A percentile compares a stretch with the other conserved stretches of the same genome.
These are phyloP conservation scores for Siniperca chuatsi DNA, from an alignment of 2,113 vertebrate genomes.

Conservation along the genomic window DNA sequence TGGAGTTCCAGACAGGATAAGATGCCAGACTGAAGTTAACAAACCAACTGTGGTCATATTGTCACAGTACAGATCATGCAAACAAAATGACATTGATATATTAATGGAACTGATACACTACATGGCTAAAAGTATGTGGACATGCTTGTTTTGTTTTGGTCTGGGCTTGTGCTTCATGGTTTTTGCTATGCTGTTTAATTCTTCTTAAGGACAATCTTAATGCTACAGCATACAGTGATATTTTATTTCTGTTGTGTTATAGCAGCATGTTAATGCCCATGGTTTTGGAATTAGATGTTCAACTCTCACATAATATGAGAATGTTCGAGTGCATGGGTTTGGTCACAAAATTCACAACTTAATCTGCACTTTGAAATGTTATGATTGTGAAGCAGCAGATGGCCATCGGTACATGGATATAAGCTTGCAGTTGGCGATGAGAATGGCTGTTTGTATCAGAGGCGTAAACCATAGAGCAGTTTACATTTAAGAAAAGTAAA, in stretches of 20 bases:
- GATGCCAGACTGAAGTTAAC: not conserved
- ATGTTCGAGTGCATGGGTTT: not conserved
- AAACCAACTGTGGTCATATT: not conserved
- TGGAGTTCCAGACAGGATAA: not conserved
- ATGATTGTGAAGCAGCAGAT: not conserved
- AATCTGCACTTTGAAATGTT: not conserved
- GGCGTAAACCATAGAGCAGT: not conserved
- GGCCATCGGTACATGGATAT: not conserved
- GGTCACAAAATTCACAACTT: not conserved
- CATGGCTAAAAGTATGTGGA: too few species aligned
- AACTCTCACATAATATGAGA: not conserved
- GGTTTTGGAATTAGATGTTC: not conserved
- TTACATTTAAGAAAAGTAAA: not conserved
- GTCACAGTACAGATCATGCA: not conserved
- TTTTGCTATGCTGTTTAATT: not conserved
- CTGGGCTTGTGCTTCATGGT: not conserved
- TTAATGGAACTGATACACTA: too few species aligned
- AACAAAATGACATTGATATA: not conserved
- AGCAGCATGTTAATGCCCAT: not conserved
- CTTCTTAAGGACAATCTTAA: not conserved
- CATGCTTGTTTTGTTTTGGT: too few species aligned
- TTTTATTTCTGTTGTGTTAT: not conserved
- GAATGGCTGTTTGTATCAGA: not conserved
- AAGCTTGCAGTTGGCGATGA: not conserved
- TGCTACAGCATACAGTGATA: not conserved